Conservation (phyloP, 2,113 vertebrate genomes). For the Protomyctophum bolini region DNA sequence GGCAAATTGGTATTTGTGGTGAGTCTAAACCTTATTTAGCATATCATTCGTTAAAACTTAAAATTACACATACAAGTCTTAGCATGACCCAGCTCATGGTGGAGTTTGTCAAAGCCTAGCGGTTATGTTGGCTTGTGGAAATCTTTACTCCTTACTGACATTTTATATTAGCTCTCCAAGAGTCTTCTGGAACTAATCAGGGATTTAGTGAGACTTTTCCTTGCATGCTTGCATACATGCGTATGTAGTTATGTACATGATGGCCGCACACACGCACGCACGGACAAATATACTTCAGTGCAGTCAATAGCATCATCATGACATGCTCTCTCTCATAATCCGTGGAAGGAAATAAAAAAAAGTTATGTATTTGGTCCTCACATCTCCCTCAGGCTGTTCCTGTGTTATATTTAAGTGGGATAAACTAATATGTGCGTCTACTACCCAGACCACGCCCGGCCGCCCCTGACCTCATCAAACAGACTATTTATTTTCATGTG, state of each 20-base stretch:
- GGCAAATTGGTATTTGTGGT: constrained; percentile 99
- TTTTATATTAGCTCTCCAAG: constrained; percentile 46
- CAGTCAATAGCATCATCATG: background rate
- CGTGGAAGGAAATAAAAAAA: too few relatives aligned
- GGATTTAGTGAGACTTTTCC: constrained; percentile 56
- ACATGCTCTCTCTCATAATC: constrained; percentile 11
- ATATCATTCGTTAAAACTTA: background rate
- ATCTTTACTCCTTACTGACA: constrained; percentile 40
- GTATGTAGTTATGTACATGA: background rate
- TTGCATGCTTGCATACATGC: background rate
- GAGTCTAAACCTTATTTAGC: constrained; percentile 63
- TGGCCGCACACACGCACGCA: background rate
- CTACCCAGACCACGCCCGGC: too few relatives aligned
- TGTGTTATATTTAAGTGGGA: too few relatives aligned
- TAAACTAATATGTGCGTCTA: too few relatives aligned
- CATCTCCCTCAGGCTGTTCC: too few relatives aligned
- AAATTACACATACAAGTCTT: background rate
- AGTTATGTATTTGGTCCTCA: too few relatives aligned
- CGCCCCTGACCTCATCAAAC: too few relatives aligned
- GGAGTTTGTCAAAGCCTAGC: constrained; percentile 28
- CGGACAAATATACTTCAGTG: background rate
- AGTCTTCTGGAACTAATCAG: constrained; percentile 68
- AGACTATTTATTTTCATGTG: too few relatives aligned
- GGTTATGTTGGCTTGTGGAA: constrained; percentile 43
- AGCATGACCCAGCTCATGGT: background rate